Conservation (phyloP, 2,888 invertebrate genomes). For the Oscheius sp. region DNA sequence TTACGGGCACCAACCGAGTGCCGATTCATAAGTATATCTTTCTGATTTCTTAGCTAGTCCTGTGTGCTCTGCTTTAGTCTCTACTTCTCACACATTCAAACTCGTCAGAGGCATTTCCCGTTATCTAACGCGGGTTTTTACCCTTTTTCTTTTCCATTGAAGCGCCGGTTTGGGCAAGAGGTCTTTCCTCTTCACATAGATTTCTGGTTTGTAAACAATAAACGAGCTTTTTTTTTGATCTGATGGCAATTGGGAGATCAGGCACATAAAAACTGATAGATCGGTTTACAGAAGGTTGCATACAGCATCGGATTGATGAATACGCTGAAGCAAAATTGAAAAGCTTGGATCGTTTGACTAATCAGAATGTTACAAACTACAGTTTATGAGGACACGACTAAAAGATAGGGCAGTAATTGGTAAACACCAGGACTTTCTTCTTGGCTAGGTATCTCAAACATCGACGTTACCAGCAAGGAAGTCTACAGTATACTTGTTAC, state of each 20-base stretch:
- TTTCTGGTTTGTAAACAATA: background rate
- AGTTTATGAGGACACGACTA: too few relatives aligned
- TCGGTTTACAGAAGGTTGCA: too few relatives aligned
- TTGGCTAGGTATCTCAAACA: too few relatives aligned
- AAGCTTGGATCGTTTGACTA: too few relatives aligned
- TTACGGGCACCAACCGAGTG: background rate
- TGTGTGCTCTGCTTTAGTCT: background rate
- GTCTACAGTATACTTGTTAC: too few relatives aligned
- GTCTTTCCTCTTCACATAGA: conserved; percentile 6
- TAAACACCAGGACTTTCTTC: too few relatives aligned
- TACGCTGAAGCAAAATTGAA: too few relatives aligned
- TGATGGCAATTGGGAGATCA: background rate
- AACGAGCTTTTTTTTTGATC: conserved; percentile 4
- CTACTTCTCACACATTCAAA: background rate
- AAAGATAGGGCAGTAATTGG: too few relatives aligned
- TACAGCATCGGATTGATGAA: too few relatives aligned
- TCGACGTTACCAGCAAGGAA: too few relatives aligned
- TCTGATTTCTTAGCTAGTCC: conserved; percentile 2
- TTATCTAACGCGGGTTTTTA: background rate
- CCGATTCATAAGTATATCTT: background rate
- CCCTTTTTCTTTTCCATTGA: background rate
- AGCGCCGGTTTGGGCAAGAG: conserved; percentile 11
- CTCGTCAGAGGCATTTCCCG: conserved; percentile 1
- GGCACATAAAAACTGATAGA: too few relatives aligned
- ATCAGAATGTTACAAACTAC: too few relatives aligned